Evolutionary conservation across 2,888 invertebrate genomes (phyloP), one percentile per base, ranked within the genome.

Genomic region (Orgyia antiqua): DNA sequence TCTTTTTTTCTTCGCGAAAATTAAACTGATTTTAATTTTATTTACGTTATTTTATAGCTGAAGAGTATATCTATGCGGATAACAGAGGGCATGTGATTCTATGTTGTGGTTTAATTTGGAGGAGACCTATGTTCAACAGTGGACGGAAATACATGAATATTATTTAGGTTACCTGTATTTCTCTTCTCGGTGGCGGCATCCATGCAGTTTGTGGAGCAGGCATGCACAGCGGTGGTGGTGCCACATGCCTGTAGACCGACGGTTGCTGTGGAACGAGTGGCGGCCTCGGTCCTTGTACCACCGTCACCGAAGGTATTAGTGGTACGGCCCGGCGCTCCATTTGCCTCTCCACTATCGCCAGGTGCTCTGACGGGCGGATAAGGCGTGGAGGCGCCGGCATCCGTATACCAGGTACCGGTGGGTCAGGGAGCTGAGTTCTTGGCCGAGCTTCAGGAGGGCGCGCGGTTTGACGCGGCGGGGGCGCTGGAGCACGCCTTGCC

Each of bases 301-400:
- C 69, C 31, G 72, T 73, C 24, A 76, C 69, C 2, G 72, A 59
- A 6, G 76, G 77, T 33, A 72, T 58, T 5, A 77, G 45, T 2
- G 67, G 76, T 33, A 60, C 68, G 6, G 15, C 4, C 38, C 70
- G 54, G 27, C 72, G 65, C 42, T 72, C 73, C 52, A 69, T 58
- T 12, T 65, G 60, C 21, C 70, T 51, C 28, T 71, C 68, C 13
- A 76, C 68, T 8, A 75, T 68, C 8, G 76, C 83, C 30, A 83
- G 68, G 54, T 83, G 83, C 45, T 83, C 83, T 13, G 83, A 82
- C 6, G 83, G 83, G 5, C 83, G 67, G 49, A 82, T 82, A 39
- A 82, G 70, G 28, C 83, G 76, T 29, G 80, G 80, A 1, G 74
- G 73, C 8, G 69, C 59, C 18, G 65, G 58, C 24, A 57, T 11